These are phyloP conservation scores for Rhagonycha fulva DNA, from an alignment of 2,888 invertebrate genomes.

Conservation along the genomic window DNA sequence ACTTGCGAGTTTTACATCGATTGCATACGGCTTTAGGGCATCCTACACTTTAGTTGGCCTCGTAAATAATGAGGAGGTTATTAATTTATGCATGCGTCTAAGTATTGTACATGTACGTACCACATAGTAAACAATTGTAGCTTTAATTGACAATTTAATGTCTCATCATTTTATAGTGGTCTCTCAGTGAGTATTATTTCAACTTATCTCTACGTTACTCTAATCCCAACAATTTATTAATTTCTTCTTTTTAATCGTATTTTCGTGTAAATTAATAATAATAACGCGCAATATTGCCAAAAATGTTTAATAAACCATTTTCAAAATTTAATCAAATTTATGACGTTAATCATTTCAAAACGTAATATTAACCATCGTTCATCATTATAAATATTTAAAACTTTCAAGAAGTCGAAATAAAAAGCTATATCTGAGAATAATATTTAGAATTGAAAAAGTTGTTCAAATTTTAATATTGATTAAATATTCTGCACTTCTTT, in stretches of 20 bases:
- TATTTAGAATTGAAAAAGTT: not conserved
- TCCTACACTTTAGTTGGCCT: conserved; percentile 25
- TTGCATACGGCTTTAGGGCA: conserved; percentile 38
- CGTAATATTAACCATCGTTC: not conserved
- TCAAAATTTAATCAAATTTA: not conserved
- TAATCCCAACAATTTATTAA: not conserved
- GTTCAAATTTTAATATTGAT: not conserved
- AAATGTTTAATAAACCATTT: not conserved
- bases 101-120: not conserved
- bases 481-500: not conserved
- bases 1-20: conserved; percentile 39
- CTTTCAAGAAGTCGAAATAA: not conserved
- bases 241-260: not conserved
- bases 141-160: not conserved
- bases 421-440: not conserved
- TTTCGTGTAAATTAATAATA: not conserved
- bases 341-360: not conserved
- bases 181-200: not conserved
- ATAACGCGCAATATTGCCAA: not conserved
- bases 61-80: conserved; percentile 29
- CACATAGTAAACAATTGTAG: not conserved
- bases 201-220: not conserved
- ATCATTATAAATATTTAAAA: not conserved
- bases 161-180: not conserved
- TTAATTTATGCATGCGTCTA: conserved; percentile 20